These are phyloP conservation scores for Acleris cristana DNA, from an alignment of 2,888 invertebrate species.

Conservation along the genomic window DNA sequence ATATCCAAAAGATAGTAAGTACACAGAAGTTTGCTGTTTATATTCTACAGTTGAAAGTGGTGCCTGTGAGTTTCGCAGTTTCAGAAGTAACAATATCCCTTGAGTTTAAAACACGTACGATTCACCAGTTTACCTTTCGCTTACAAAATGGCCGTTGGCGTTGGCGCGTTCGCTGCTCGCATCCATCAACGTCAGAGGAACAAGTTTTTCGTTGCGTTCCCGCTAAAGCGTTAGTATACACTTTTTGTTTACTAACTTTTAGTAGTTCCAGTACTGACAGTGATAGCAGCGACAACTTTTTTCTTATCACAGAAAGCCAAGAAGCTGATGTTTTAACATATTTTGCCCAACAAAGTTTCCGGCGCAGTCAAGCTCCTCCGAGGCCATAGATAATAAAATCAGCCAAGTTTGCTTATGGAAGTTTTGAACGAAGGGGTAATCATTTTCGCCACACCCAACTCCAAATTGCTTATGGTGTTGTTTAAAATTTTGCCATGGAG, in stretches of 20 bases:
- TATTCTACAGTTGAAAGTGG: not conserved
- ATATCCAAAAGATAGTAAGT: not conserved
- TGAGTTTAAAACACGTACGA: constrained; percentile 42
- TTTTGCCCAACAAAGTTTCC: constrained; percentile 24
- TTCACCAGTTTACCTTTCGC: constrained; percentile 53
- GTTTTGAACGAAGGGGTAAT: constrained; percentile 21
- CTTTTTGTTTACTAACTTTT: constrained; percentile 78
- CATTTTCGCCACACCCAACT: constrained; percentile 17
- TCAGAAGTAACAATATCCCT: constrained; percentile 15
- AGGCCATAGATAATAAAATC: constrained; percentile 17
- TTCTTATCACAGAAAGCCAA: constrained; percentile 20
- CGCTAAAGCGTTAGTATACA: constrained; percentile 63
- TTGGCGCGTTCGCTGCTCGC: constrained; percentile 61
- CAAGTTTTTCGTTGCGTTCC: constrained; percentile 76
- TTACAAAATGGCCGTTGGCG: constrained; percentile 58
- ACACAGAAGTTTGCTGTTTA: not conserved
- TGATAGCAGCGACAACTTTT: constrained; percentile 28
- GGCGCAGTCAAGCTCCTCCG: constrained; percentile 21
- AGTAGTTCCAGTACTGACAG: constrained; percentile 32
- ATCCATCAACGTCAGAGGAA: constrained; percentile 77
- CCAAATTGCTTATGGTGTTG: constrained; percentile 14
- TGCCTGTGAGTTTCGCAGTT: not conserved
- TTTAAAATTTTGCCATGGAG: constrained; percentile 4
- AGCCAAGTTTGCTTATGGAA: constrained; percentile 24
- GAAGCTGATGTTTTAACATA: constrained; percentile 25